These are phyloP conservation scores for Ferdinandea cuprea DNA, from an alignment of 2,888 invertebrate species.

Conservation along the genomic window DNA sequence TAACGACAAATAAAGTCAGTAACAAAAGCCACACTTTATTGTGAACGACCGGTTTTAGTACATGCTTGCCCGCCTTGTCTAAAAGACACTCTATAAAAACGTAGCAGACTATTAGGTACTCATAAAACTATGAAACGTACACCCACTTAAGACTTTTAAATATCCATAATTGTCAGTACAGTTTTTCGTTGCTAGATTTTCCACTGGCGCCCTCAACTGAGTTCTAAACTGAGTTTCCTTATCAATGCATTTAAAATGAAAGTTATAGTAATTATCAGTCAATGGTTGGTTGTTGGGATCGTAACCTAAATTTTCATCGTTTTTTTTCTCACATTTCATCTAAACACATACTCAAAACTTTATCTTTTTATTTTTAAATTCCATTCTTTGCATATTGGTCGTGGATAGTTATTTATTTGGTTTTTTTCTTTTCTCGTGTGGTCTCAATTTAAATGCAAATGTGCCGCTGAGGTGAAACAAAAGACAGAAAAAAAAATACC, in stretches of 20 bases:
- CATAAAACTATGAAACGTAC: too few species aligned
- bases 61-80: too few species aligned
- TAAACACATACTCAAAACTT: not conserved
- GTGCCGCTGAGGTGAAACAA: constrained; percentile 16
- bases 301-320: not conserved
- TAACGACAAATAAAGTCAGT: too few species aligned
- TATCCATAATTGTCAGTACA: too few species aligned
- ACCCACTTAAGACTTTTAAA: too few species aligned
- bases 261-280: not conserved
- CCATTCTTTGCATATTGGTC: constrained; percentile 32
- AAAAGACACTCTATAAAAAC: too few species aligned
- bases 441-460: constrained; percentile 73
- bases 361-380: constrained; percentile 64
- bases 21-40: too few species aligned
- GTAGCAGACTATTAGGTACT: too few species aligned
- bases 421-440: constrained; percentile 58
- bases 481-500: not conserved
- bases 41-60: too few species aligned
- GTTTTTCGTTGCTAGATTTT: not conserved
- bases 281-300: constrained; percentile 2
- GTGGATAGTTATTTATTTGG: not conserved
- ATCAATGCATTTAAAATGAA: not conserved
- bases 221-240: not conserved
- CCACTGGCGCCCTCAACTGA: not conserved
- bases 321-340: too few species aligned